Percentiles rank a stretch among this genome's conserved stretches.
phyloP scores from a whole-genome alignment of 2,797 vertebrate genomes.

The Ispidina picta region DNA sequence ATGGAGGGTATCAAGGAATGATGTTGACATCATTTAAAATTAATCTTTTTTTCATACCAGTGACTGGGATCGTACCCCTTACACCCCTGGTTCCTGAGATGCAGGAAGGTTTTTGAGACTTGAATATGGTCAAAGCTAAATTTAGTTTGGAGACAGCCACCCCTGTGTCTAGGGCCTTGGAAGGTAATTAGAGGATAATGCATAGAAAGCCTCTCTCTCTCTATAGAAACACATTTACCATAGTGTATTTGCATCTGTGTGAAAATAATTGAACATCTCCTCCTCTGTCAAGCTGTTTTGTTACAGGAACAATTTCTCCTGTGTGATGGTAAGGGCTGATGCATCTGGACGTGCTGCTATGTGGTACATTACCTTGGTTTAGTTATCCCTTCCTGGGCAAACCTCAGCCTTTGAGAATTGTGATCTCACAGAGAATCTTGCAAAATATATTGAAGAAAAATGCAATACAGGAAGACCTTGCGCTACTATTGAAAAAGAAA shows the following conservation, averaged over 20 bases:
- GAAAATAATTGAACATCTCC: background rate
- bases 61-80: background rate
- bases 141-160: background rate
- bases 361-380: background rate
- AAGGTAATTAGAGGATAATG: background rate
- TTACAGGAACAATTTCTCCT: background rate
- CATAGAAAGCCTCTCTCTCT: background rate
- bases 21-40: background rate
- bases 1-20: background rate
- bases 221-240: background rate
- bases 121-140: background rate
- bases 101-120: background rate
- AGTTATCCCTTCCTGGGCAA: background rate
- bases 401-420: background rate
- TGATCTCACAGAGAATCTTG: background rate
- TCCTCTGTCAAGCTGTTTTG: background rate
- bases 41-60: background rate
- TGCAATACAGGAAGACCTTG: background rate
- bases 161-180: background rate
- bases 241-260: background rate
- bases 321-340: background rate
- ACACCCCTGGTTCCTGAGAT: background rate
- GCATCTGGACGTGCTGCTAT: fast-evolving
- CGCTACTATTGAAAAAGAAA: background rate
- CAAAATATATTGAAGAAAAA: background rate